Conservation (phyloP, 2,888 invertebrate species). For the Syritta pipiens region DNA sequence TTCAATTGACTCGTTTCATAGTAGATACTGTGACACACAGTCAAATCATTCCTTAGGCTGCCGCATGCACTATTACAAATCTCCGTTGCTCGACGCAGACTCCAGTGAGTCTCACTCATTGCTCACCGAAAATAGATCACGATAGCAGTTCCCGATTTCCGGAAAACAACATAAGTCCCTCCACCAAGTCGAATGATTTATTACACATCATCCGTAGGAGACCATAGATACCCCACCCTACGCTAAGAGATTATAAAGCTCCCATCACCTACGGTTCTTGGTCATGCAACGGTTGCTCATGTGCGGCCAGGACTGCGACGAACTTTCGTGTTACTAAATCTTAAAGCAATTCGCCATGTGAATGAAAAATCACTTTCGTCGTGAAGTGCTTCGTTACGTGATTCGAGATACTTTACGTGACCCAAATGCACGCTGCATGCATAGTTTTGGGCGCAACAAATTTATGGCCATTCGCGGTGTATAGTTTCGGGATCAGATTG, state of each 20-base stretch:
- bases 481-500: conserved; percentile 29
- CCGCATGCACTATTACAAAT: too few species aligned
- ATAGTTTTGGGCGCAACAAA: conserved; percentile 22
- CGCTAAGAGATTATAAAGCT: conserved; percentile 39
- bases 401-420: neutral
- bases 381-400: conserved; percentile 2
- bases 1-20: too few species aligned
- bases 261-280: conserved; percentile 34
- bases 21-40: too few species aligned
- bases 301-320: too few species aligned
- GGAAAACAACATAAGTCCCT: neutral
- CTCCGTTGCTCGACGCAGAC: too few species aligned
- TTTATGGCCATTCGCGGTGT: conserved; percentile 9
- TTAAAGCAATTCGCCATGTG: conserved; percentile 55
- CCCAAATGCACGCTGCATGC: neutral
- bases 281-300: too few species aligned
- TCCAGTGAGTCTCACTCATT: too few species aligned
- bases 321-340: conserved; percentile 45
- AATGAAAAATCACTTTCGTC: conserved; percentile 34
- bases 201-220: conserved; percentile 34
- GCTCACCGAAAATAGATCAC: neutral
- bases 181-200: conserved; percentile 42
- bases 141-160: neutral
- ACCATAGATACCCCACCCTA: neutral
- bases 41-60: too few species aligned